phyloP scores from a whole-genome alignment of 2,888 invertebrate species.

The Aricia artaxerxes region DNA sequence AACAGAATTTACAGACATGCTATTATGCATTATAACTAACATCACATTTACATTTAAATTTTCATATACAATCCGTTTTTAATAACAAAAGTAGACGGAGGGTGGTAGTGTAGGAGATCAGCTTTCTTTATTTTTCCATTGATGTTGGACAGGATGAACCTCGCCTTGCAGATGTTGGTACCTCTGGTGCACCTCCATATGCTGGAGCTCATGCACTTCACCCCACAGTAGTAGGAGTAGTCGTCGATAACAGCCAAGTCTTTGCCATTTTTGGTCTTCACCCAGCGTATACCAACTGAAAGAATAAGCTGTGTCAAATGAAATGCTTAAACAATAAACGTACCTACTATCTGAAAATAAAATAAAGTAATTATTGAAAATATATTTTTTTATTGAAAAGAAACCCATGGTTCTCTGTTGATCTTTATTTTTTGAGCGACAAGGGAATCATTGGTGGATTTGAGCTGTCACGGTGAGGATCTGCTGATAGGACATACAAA shows the following conservation, averaged over 20 bases:
- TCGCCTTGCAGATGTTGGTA: slow-evolving; percentile 44
- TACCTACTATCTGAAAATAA: too few relatives aligned
- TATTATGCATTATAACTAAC: too few relatives aligned
- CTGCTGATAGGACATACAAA: too few relatives aligned
- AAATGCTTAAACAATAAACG: too few relatives aligned
- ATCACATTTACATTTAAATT: slow-evolving; percentile 37
- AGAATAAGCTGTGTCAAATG: background rate
- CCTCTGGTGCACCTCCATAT: slow-evolving; percentile 46
- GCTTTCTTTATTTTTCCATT: slow-evolving; percentile 54
- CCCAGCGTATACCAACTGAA: slow-evolving; percentile 39
- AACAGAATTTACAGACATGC: too few relatives aligned
- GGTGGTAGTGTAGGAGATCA: slow-evolving; percentile 69
- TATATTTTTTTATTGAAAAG: too few relatives aligned
- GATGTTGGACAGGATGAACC: slow-evolving; percentile 37
- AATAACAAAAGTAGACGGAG: slow-evolving; percentile 46
- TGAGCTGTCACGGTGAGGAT: too few relatives aligned
- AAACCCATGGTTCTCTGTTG: too few relatives aligned
- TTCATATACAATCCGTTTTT: slow-evolving; percentile 46
- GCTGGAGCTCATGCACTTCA: slow-evolving; percentile 35
- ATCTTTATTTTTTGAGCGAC: too few relatives aligned
- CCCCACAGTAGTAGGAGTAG: slow-evolving; percentile 44
- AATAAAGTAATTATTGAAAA: too few relatives aligned
- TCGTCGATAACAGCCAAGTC: slow-evolving; percentile 43
- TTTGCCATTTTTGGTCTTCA: slow-evolving; percentile 38
- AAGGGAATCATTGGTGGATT: too few relatives aligned